Evolutionary conservation across 1,140 invertebrate species (phyloP).

Genomic region (Panagrolaimus sp.): DNA sequence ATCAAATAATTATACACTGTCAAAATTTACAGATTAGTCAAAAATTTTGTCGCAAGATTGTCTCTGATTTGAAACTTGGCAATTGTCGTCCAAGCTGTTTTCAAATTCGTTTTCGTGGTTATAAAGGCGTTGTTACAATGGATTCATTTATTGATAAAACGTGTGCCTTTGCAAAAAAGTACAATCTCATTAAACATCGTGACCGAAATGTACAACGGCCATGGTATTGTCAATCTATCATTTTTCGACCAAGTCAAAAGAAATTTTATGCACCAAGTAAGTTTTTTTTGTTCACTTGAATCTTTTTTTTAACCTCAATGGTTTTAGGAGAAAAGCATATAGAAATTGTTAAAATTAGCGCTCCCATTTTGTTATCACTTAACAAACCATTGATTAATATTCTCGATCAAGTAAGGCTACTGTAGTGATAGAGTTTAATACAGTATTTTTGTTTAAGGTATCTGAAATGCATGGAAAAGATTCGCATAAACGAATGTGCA

Average conservation of each 20-base stretch:
- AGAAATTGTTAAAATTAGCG: conserved; percentile 59
- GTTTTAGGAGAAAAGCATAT: conserved; percentile 25
- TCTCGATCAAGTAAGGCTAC: conserved; percentile 51
- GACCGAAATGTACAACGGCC: too few species aligned
- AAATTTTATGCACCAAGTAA: background rate
- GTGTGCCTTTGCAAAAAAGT: conserved; percentile 26
- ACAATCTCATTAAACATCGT: too few species aligned
- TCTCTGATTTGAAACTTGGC: conserved; percentile 13
- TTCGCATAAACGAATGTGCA: conserved; percentile 39
- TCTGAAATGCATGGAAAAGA: conserved; percentile 38
- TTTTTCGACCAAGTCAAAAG: background rate
- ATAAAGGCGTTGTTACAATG: conserved; percentile 37
- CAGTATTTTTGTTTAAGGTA: background rate
- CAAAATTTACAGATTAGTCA: background rate
- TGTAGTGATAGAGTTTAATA: background rate
- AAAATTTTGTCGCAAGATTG: background rate
- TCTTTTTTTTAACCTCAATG: too few species aligned
- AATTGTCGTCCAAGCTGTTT: background rate
- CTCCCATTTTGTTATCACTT: conserved; percentile 59
- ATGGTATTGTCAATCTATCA: background rate
- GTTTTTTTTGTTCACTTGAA: too few species aligned
- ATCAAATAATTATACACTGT: too few species aligned
- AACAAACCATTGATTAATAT: conserved; percentile 60
- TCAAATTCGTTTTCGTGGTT: conserved; percentile 36
- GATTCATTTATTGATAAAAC: conserved; percentile 33